Evolutionary conservation across 1,140 invertebrate genomes (phyloP).

Genomic region (Asbolus verrucosus): DNA sequence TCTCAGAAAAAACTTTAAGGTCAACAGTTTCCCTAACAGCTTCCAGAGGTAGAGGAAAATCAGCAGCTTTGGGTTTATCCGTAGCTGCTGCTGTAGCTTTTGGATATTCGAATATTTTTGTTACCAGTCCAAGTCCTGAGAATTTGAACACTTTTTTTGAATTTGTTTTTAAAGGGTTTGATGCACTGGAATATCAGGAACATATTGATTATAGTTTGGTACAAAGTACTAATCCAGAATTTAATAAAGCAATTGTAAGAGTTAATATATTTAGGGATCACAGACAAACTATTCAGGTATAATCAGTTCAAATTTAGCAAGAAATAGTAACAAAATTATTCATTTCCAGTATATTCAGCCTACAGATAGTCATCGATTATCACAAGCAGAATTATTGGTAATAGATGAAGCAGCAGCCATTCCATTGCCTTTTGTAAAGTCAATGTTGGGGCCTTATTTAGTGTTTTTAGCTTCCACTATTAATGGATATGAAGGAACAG

Average conservation of each 20-base stretch:
- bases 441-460: conserved; percentile 92
- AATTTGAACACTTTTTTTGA: conserved; percentile 99
- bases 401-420: conserved; percentile 99
- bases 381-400: conserved; percentile 94
- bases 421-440: conserved; percentile 92
- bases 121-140: conserved; percentile 97
- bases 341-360: conserved; percentile 91
- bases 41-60: conserved; percentile 96
- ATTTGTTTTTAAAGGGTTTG: conserved; percentile 97
- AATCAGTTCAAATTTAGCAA: too few relatives aligned
- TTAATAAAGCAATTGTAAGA: conserved; percentile 95
- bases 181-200: conserved; percentile 95
- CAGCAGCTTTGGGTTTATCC: conserved; percentile 95
- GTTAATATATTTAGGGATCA: conserved; percentile 94
- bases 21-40: conserved; percentile 96
- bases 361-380: conserved; percentile 87
- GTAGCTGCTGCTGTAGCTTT: conserved; percentile 87
- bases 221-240: conserved; percentile 96
- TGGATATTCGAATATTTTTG: conserved; percentile 98
- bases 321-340: conserved; percentile 15
- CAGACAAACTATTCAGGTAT: conserved; percentile 95
- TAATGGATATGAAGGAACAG: conserved; percentile 99
- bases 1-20: conserved; percentile 92
- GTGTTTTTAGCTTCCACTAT: conserved; percentile 98
- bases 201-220: conserved; percentile 96